Base-by-base conservation (phyloP, 2,797 vertebrate species). In the Manis crassicaudata region DNA sequence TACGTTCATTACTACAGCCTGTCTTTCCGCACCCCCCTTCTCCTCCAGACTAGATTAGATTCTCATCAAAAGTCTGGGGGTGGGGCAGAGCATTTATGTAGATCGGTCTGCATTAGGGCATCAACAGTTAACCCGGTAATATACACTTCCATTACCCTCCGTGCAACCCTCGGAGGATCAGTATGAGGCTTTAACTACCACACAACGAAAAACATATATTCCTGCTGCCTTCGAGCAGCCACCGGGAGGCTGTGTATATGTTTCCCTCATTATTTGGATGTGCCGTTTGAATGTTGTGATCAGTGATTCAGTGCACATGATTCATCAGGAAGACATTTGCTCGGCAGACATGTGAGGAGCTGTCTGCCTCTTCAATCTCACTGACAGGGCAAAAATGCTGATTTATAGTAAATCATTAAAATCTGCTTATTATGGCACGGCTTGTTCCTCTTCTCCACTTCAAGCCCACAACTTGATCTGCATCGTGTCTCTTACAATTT, bases 321-420 rank as follows among this genome's bases (percentile, higher is more conserved):
- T 99, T 99, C 99, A 99, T 99, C 99, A 99, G 99, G 98, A 98
- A 99, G 99, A 99, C 99, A 99, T 99, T 99, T 99, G 99, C 99
- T 99, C 99, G 99, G 99, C 99, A 99, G 99, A 99, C 99, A 99
- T 99, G 99, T 99, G 99, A 99, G 99, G 99, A 99, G 99, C 99
- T 99, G 99, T 99, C 99, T 99, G 99, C 99, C 99, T 99, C 99
- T 99, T 99, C 99, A 99, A 99, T 99, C 99, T 99, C 99, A 98
- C 98, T 99, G 99, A 99, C 99, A 99, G 99, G 99, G 99, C 99
- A 99, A 99, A 99, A 99, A 99, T 98, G 99, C 99, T 99, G 99
- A 99, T 99, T 99, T 99, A 99, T 99, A 99, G 99, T 99, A 99
- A 99, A 99, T 99, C 99, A 99, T 99, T 99, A 99, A 99, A 99